phyloP scores from a whole-genome alignment of 2,888 invertebrate species.

The Drosophila diplacantha region DNA sequence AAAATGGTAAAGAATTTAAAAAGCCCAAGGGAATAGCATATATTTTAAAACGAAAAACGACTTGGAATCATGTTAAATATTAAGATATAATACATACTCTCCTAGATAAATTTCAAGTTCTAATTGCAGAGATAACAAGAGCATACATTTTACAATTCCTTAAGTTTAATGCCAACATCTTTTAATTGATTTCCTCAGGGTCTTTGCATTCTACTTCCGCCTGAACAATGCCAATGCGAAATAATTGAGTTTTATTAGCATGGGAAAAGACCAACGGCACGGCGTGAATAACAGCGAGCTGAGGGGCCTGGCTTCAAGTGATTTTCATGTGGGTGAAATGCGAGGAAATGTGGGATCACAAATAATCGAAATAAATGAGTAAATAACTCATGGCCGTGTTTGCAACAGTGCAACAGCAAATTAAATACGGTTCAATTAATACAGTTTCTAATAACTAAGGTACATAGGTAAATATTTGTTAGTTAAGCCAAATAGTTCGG shows the following conservation, averaged over 20 bases:
- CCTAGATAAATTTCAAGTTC: neutral
- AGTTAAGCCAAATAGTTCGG: neutral
- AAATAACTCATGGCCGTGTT: constrained; percentile 17
- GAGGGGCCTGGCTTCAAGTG: neutral
- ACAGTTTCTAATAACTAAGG: neutral
- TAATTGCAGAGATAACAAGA: too few relatives aligned
- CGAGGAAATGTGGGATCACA: constrained; percentile 4
- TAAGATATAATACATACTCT: too few relatives aligned
- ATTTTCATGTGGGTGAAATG: constrained; percentile 22
- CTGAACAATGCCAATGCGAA: constrained; percentile 38
- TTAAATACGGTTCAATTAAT: neutral
- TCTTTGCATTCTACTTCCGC: constrained; percentile 14
- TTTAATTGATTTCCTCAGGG: constrained; percentile 1
- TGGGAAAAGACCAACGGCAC: constrained; percentile 52
- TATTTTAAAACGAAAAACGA: neutral
- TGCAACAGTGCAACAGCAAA: neutral
- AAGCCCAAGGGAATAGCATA: neutral
- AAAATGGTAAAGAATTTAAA: neutral
- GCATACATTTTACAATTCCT: too few relatives aligned
- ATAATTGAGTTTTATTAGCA: constrained; percentile 64
- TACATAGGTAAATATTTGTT: neutral
- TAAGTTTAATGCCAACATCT: neutral
- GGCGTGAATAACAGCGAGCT: neutral
- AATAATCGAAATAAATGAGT: constrained; percentile 19
- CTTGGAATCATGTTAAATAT: neutral